Percentiles rank a stretch among this genome's conserved stretches.
Conservation (phyloP, 2,113 vertebrate species). For the Blennius ocellaris region DNA sequence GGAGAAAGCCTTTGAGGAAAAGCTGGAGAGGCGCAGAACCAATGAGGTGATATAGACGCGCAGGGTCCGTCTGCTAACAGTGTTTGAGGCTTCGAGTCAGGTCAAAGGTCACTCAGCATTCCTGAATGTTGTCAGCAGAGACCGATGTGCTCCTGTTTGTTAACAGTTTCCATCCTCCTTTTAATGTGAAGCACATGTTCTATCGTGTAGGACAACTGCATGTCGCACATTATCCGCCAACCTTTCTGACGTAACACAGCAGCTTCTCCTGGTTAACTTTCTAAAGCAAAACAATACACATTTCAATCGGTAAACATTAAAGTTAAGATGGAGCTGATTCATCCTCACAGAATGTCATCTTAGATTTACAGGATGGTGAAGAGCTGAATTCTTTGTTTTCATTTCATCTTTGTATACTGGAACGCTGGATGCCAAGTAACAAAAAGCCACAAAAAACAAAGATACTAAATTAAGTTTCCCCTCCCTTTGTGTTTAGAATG, state of each 20-base stretch:
- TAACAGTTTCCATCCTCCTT: constrained; percentile 61
- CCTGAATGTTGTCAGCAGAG: constrained; percentile 57
- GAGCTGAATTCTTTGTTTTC: too few relatives aligned
- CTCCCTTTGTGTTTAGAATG: too few relatives aligned
- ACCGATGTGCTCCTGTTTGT: constrained; percentile 62
- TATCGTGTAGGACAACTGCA: neutral
- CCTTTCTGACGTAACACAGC: constrained; percentile 38
- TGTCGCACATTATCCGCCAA: constrained; percentile 23
- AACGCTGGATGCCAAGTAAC: too few relatives aligned
- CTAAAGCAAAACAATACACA: too few relatives aligned
- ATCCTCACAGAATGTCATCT: too few relatives aligned
- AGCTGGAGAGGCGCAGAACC: neutral
- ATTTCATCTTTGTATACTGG: too few relatives aligned
- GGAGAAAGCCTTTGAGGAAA: neutral
- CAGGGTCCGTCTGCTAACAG: constrained; percentile 33
- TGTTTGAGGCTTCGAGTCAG: constrained; percentile 52
- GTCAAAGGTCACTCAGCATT: constrained; percentile 66
- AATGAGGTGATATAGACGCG: neutral
- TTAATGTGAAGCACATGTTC: constrained; percentile 68
- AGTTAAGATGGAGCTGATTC: too few relatives aligned
- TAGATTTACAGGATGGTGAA: too few relatives aligned
- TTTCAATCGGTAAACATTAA: too few relatives aligned
- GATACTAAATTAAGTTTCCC: too few relatives aligned
- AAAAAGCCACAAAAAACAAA: too few relatives aligned
- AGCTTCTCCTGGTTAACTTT: too few relatives aligned